Percentiles rank a stretch among this genome's conserved stretches.
These are phyloP conservation scores for Ursus arctos DNA, from an alignment of 2,113 vertebrate genomes.

Conservation along the genomic window DNA sequence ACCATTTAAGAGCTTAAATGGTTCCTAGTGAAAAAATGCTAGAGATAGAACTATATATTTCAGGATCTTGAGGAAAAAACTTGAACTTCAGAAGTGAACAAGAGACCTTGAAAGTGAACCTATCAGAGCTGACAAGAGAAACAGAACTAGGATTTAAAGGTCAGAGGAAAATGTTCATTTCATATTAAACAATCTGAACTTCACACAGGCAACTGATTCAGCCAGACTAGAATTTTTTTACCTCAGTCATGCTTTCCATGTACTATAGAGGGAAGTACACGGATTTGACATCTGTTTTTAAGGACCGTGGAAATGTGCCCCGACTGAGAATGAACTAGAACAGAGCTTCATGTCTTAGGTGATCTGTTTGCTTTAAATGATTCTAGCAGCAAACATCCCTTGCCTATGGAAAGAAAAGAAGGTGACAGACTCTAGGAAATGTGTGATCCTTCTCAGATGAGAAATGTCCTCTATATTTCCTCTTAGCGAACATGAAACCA, in stretches of 20 bases:
- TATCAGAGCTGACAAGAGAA: background rate
- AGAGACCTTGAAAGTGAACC: background rate
- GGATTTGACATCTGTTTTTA: background rate
- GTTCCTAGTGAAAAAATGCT: background rate
- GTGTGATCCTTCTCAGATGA: background rate
- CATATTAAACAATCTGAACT: background rate
- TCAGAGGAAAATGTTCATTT: background rate
- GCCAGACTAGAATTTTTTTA: background rate
- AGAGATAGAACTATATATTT: background rate
- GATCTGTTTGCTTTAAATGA: background rate
- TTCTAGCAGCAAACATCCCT: background rate
- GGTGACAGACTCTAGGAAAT: background rate
- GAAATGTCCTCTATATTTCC: background rate
- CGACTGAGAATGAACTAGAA: background rate
- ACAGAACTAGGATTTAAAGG: background rate
- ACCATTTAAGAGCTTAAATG: background rate
- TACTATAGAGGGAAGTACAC: background rate
- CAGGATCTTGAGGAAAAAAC: background rate
- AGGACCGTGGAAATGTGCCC: background rate
- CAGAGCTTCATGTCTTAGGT: background rate
- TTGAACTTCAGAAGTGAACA: background rate
- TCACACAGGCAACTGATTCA: background rate
- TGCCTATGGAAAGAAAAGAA: background rate
- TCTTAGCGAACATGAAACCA: background rate
- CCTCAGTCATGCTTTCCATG: background rate